Conservation (phyloP, 2,797 vertebrate genomes). For the Pseudochirops cupreus region DNA sequence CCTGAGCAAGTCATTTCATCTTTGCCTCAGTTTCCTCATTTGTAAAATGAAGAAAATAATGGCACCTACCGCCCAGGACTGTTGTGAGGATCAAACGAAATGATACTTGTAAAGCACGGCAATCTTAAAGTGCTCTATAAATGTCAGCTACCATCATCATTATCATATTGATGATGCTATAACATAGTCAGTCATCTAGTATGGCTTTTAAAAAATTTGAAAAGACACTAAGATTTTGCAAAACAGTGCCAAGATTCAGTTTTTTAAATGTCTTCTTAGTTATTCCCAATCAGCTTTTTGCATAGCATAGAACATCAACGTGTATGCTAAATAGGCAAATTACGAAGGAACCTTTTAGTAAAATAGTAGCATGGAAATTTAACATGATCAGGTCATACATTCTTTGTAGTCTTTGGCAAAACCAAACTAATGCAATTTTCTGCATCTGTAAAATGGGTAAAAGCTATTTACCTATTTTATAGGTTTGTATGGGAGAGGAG, state of each 20-base stretch:
- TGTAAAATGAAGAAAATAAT: background rate
- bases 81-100: background rate
- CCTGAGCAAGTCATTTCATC: background rate
- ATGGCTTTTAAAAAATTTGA: background rate
- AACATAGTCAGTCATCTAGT: background rate
- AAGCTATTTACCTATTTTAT: constrained; percentile 1
- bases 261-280: background rate
- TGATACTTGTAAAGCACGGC: background rate
- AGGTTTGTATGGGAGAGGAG: background rate
- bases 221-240: background rate
- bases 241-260: too few species aligned
- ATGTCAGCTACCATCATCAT: background rate
- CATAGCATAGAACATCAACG: background rate
- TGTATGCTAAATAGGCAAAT: background rate
- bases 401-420: background rate
- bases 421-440: constrained; percentile 12
- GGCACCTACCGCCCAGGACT: background rate
- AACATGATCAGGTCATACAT: background rate
- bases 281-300: background rate
- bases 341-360: background rate
- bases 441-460: constrained; percentile 31
- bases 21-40: background rate
- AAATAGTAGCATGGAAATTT: background rate
- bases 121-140: background rate
- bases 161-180: background rate